phyloP scores from a whole-genome alignment of 1,140 invertebrate species.

The Neodiprion fabricii region DNA sequence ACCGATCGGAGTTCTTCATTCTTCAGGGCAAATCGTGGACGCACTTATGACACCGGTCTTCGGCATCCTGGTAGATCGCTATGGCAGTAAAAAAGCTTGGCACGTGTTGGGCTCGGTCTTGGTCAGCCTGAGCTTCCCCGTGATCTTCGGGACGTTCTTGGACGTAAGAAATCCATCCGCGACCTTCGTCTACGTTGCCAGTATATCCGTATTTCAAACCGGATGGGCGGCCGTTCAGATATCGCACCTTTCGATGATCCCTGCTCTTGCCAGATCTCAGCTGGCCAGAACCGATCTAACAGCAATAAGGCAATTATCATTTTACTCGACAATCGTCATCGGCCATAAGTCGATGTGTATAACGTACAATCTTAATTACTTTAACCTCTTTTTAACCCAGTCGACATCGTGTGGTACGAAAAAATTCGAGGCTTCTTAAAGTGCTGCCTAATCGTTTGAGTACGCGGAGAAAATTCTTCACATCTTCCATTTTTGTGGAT shows the following conservation, averaged over 20 bases:
- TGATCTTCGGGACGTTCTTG: constrained; percentile 77
- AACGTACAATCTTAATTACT: background rate
- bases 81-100: constrained; percentile 80
- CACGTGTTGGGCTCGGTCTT: constrained; percentile 80
- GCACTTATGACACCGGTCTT: constrained; percentile 86
- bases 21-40: constrained; percentile 83
- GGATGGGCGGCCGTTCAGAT: constrained; percentile 93
- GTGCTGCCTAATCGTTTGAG: too few relatives aligned
- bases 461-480: too few relatives aligned
- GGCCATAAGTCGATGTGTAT: constrained; percentile 25
- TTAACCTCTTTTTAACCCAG: background rate
- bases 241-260: constrained; percentile 89
- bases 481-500: too few relatives aligned
- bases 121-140: constrained; percentile 75
- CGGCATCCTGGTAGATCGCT: constrained; percentile 82
- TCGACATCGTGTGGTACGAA: background rate
- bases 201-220: constrained; percentile 87
- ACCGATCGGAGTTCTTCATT: constrained; percentile 18
- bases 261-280: constrained; percentile 72
- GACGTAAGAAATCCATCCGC: constrained; percentile 57
- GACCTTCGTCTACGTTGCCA: constrained; percentile 68
- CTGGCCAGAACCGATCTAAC: constrained; percentile 79
- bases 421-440: background rate
- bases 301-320: constrained; percentile 70
- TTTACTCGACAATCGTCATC: background rate